phyloP scores from a whole-genome alignment of 2,113 vertebrate genomes.

The Myotis davidii region DNA sequence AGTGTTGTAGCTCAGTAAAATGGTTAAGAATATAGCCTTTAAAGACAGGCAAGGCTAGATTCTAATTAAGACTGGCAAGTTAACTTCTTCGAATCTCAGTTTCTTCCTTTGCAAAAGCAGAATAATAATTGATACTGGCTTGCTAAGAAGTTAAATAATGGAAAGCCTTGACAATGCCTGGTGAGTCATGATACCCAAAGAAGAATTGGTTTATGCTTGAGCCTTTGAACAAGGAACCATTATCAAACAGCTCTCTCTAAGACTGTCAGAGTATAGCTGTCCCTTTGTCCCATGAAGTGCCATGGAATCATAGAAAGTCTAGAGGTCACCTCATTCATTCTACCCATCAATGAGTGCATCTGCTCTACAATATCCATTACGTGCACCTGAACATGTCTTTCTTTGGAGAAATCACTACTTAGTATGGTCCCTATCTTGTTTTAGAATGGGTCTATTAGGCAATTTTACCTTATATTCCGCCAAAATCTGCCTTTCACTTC shows the following conservation, averaged over 20 bases:
- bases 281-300: background rate
- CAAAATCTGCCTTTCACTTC: background rate
- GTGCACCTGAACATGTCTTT: background rate
- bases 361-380: background rate
- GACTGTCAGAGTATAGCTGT: background rate
- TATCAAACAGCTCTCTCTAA: background rate
- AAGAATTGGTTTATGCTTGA: background rate
- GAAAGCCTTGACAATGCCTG: background rate
- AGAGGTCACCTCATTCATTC: background rate
- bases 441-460: background rate
- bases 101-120: conserved; percentile 1
- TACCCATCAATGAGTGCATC: background rate
- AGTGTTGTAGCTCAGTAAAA: background rate
- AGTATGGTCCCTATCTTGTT: background rate
- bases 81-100: background rate
- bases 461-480: background rate
- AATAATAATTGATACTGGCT: background rate
- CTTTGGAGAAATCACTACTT: background rate
- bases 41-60: background rate
- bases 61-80: background rate
- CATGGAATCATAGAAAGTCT: background rate
- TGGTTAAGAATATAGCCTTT: background rate
- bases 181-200: background rate
- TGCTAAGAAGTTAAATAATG: background rate
- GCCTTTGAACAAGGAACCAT: background rate